Evolutionary conservation across 2,888 invertebrate genomes (phyloP).

Genomic region (Harpagoxenus sublaevis): DNA sequence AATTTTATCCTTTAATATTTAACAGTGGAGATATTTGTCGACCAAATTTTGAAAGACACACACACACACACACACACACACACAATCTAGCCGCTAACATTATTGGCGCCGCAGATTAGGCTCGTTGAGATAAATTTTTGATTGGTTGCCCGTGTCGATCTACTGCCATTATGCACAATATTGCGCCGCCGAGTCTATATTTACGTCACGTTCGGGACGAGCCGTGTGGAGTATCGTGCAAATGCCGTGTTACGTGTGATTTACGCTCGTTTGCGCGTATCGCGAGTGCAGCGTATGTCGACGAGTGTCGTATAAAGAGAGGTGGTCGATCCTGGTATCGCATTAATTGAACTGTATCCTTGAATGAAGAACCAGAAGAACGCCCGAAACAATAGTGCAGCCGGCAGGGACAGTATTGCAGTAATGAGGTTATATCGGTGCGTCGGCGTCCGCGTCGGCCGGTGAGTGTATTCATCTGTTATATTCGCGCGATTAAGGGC

Average conservation of each 20-base stretch:
- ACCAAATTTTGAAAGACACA: too few relatives aligned
- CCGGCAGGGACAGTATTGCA: neutral
- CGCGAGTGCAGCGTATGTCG: neutral
- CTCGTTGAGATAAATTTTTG: too few relatives aligned
- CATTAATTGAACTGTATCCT: neutral
- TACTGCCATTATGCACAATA: neutral
- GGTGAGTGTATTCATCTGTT: slow-evolving; percentile 5
- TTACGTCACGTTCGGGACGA: neutral
- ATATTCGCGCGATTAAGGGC: neutral
- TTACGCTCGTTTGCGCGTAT: neutral
- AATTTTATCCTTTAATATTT: too few relatives aligned
- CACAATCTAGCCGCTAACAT: too few relatives aligned
- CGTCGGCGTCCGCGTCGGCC: neutral
- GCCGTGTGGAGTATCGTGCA: neutral
- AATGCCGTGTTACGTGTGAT: neutral
- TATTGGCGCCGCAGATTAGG: too few relatives aligned
- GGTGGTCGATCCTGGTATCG: neutral
- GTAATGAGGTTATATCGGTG: neutral
- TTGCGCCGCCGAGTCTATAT: neutral
- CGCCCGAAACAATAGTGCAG: neutral
- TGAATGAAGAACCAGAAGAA: neutral
- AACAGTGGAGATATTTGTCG: too few relatives aligned
- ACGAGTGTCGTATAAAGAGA: neutral
- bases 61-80: too few relatives aligned
- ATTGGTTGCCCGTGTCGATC: too few relatives aligned